Conservation (phyloP, 2,113 vertebrate genomes). For the Leptobrachium leishanense region DNA sequence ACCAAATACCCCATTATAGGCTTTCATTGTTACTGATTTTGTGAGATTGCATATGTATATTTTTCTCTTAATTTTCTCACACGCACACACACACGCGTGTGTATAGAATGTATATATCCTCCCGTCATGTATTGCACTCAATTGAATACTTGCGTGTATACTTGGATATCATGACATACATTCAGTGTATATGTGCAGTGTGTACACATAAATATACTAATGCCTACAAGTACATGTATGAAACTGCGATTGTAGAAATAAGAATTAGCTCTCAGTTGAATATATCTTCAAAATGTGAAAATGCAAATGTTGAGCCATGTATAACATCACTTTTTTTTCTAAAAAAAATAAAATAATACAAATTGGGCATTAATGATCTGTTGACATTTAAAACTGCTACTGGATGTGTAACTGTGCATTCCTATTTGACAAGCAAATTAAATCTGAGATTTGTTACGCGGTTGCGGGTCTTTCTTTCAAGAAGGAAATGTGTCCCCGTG, state of each 20-base stretch:
- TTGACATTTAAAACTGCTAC: too few relatives aligned
- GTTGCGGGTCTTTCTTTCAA: too few relatives aligned
- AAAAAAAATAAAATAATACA: background rate
- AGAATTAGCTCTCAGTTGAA: background rate
- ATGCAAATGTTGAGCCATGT: constrained; percentile 41
- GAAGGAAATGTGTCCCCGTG: too few relatives aligned
- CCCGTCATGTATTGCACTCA: background rate
- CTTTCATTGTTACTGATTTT: constrained; percentile 30
- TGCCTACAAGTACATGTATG: background rate
- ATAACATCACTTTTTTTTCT: background rate
- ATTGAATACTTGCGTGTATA: constrained; percentile 5
- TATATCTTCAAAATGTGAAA: constrained; percentile 43
- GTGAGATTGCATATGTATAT: background rate
- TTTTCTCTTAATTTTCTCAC: too few relatives aligned
- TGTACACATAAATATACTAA: constrained; percentile 1
- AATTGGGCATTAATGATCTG: constrained; percentile 5
- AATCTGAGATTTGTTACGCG: too few relatives aligned
- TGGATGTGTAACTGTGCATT: too few relatives aligned
- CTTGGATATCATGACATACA: background rate
- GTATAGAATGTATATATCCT: too few relatives aligned
- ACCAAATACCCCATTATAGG: constrained; percentile 9
- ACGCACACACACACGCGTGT: too few relatives aligned
- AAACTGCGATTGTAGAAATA: background rate
- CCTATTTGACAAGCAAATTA: too few relatives aligned
- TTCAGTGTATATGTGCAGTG: background rate